Base-by-base conservation (phyloP, 2,113 vertebrate species). In the Aleadryas rufinucha region DNA sequence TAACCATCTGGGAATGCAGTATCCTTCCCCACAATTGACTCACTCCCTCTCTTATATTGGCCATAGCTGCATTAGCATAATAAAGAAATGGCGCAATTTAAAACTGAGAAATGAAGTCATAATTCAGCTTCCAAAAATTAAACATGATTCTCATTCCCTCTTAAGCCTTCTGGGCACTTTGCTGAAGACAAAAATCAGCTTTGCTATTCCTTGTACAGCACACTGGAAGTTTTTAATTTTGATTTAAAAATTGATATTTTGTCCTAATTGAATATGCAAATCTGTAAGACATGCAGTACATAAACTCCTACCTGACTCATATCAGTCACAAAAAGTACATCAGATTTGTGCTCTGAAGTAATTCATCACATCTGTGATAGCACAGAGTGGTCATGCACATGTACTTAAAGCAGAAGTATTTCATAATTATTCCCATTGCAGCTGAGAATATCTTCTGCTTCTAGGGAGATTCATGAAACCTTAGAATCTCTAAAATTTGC, bases 1-100 rank as follows among this genome's bases (percentile, higher is more conserved):
- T 20, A 57, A 78, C 8, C 1, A 0, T 3, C 21, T 70, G 37
- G 45, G 45, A 74, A 37, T 0, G 7, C 17, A 41, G 24, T 17
- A 53, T 49, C 37, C 37, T 81, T 85, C 39, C 22, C 30, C 39
- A 28, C 17, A 66, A 42, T 1, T 44, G 37, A 28, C 23, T 56
- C 14, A 16, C 6, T 79, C 13, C 7, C 17, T 50, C n/a, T 56
- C 45, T n/a, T 19, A 61, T 6, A 10, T 3, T 69, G n/a, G 33
- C 16, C 63, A 69, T 22, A 17, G 12, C 17, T 53, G 17, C 6
- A 28, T 17, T n/a, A n/a, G 9, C 49, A 24, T 53, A 42, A 27
- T 22, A 50, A 61, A 72, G 22, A 72, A 84, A 89, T 16, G 8
- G 7, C 35, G 57, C 11, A 28, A 44, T 41, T 81, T 27, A 39